These are phyloP conservation scores for Chrosomus eos DNA, from an alignment of 2,797 vertebrate genomes.

Conservation along the genomic window DNA sequence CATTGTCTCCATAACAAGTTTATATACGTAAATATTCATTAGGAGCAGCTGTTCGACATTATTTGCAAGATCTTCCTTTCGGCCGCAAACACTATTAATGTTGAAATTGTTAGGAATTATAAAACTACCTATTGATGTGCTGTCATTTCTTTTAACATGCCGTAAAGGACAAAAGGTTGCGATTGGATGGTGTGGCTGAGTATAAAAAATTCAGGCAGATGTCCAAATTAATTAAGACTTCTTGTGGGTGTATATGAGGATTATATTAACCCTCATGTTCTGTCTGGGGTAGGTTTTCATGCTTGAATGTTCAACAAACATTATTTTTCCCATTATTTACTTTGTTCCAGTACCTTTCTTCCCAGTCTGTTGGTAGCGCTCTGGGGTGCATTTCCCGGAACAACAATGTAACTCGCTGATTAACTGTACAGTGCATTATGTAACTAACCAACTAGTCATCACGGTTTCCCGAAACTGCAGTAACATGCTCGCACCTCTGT, in stretches of 20 bases:
- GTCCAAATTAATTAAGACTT: constrained; percentile 22
- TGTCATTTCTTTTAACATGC: neutral
- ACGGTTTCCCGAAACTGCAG: neutral
- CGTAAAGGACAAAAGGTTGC: neutral
- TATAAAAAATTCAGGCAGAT: neutral
- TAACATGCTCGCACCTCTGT: neutral
- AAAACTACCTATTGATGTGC: neutral
- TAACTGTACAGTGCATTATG: neutral
- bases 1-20: constrained; percentile 35
- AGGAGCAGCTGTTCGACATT: constrained; percentile 30
- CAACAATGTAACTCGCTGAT: neutral
- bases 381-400: neutral
- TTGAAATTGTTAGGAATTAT: constrained; percentile 11
- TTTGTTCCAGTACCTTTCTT: neutral
- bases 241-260: neutral
- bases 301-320: neutral
- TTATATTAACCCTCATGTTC: neutral
- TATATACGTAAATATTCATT: constrained; percentile 41
- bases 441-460: neutral
- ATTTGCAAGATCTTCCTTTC: constrained; percentile 14
- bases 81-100: neutral
- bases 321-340: neutral
- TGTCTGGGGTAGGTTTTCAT: neutral
- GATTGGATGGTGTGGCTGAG: neutral
- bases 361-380: neutral